phyloP scores from a whole-genome alignment of 2,888 invertebrate species.

The Zonitis immaculata region DNA sequence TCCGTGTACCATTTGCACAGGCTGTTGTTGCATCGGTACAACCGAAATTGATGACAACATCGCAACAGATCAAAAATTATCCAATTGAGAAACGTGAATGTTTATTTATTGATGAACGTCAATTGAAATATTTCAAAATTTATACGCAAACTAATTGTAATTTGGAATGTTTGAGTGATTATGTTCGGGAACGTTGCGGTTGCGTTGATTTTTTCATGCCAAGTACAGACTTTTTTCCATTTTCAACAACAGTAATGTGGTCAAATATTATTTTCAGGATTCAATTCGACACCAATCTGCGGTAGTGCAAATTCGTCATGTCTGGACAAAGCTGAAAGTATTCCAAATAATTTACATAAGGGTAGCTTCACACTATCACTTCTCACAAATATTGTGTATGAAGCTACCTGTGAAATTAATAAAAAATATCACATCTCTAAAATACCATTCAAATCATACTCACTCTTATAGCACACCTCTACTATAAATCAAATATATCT shows the following conservation, averaged over 20 bases:
- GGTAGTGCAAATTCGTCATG: not conserved
- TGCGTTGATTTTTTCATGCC: constrained; percentile 60
- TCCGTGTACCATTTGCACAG: constrained; percentile 61
- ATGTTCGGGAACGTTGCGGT: constrained; percentile 49
- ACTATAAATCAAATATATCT: no score
- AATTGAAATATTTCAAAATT: constrained; percentile 58
- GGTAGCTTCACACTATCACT: no score
- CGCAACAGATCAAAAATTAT: constrained; percentile 58
- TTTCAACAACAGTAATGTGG: no score
- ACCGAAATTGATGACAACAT: constrained; percentile 67
- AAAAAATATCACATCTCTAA: no score
- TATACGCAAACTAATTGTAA: constrained; percentile 68
- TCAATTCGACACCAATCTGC: not conserved
- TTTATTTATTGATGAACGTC: constrained; percentile 61
- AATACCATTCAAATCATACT: no score
- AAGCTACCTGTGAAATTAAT: no score
- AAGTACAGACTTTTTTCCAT: constrained; percentile 30
- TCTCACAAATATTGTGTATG: no score
- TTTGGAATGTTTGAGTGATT: constrained; percentile 64
- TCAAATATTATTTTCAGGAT: not conserved
- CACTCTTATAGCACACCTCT: no score
- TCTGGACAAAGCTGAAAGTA: not conserved
- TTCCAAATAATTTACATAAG: not conserved
- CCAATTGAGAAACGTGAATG: constrained; percentile 59
- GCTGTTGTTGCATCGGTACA: constrained; percentile 63